A percentile compares a stretch with the other conserved stretches of the same genome.
phyloP scores from a whole-genome alignment of 2,797 vertebrate genomes.

The Poeciliopsis gracilis region DNA sequence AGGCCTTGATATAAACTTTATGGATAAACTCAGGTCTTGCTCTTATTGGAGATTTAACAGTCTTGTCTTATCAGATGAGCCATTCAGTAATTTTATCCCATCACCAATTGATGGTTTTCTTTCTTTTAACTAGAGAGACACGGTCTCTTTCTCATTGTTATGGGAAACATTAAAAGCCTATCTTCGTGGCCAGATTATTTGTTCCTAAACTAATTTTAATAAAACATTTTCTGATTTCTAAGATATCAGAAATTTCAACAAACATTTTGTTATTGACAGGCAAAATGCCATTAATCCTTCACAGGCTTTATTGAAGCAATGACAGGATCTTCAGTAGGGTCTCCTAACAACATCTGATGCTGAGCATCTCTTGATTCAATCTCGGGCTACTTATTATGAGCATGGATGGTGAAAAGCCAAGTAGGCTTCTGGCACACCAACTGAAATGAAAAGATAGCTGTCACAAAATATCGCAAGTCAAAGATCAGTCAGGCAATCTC shows the following conservation, averaged over 20 bases:
- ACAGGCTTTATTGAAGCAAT: background rate
- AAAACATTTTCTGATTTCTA: too few species aligned
- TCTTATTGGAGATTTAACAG: too few species aligned
- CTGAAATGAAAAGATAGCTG: constrained; percentile 3
- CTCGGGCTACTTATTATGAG: background rate
- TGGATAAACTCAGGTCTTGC: too few species aligned
- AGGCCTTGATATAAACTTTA: too few species aligned
- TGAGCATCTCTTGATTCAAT: background rate
- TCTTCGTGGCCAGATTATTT: constrained; percentile 2
- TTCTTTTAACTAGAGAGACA: too few species aligned
- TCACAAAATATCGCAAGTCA: background rate
- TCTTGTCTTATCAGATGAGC: too few species aligned
- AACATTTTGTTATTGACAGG: background rate
- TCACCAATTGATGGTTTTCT: too few species aligned
- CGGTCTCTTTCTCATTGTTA: background rate
- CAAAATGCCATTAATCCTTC: constrained; percentile 6
- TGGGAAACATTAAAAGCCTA: background rate
- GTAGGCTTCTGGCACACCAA: constrained; percentile 3
- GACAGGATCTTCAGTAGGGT: background rate
- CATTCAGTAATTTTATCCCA: too few species aligned
- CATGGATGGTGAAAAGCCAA: constrained; percentile 7
- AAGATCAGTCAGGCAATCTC: background rate
- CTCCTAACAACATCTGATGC: constrained; percentile 3
- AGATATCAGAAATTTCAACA: background rate
- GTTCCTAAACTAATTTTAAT: background rate